These are phyloP conservation scores for Plemyria rubiginata DNA, from an alignment of 2,888 invertebrate species.

Conservation along the genomic window DNA sequence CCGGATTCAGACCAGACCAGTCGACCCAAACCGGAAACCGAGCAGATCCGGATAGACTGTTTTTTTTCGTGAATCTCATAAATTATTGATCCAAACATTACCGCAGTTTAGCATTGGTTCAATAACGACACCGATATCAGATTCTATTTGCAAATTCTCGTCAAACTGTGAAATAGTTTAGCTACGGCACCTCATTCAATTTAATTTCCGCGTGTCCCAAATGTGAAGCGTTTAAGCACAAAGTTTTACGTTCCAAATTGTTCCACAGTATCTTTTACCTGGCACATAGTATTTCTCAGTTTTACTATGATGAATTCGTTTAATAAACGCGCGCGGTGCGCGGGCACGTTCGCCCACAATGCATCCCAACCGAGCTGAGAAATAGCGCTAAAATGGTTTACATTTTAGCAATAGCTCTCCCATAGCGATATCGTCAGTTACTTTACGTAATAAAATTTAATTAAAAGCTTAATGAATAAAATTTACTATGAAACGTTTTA, in stretches of 20 bases:
- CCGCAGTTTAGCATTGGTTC: background rate
- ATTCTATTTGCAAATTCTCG: slow-evolving; percentile 5
- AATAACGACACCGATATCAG: background rate
- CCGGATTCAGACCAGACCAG: background rate
- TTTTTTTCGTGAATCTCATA: background rate
- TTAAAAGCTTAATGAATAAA: background rate
- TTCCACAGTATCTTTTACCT: slow-evolving; percentile 19
- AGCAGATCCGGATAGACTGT: background rate
- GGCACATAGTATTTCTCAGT: slow-evolving; percentile 29
- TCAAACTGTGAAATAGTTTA: slow-evolving; percentile 13
- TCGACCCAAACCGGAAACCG: background rate
- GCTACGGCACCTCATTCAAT: slow-evolving; percentile 11
- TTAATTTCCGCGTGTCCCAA: slow-evolving; percentile 21
- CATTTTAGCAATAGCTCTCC: slow-evolving; percentile 44
- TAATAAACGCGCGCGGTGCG: slow-evolving; percentile 56
- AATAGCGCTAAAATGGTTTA: slow-evolving; percentile 42
- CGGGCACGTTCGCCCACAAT: slow-evolving; percentile 51
- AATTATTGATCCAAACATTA: background rate
- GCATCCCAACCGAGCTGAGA: slow-evolving; percentile 46
- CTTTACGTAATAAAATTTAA: slow-evolving; percentile 6
- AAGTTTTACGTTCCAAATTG: slow-evolving; percentile 17
- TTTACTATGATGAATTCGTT: slow-evolving; percentile 62
- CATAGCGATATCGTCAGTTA: slow-evolving; percentile 13
- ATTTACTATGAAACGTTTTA: background rate
- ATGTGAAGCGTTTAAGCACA: slow-evolving; percentile 20